These are phyloP conservation scores for Balaeniceps rex DNA, from an alignment of 2,113 vertebrate genomes.

Conservation along the genomic window DNA sequence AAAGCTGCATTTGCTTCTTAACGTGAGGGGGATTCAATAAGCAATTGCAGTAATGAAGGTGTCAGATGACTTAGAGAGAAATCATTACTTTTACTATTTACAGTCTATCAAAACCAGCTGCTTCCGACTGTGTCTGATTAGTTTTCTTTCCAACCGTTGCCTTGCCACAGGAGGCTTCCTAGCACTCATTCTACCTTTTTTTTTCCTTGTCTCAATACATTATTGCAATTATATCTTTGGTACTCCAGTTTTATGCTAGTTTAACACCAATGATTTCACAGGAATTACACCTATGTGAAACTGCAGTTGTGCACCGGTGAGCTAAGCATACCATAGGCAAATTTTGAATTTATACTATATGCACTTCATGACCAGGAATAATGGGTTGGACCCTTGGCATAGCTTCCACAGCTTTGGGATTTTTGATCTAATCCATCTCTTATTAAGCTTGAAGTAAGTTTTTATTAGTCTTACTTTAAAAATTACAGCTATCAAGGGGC, in stretches of 20 bases:
- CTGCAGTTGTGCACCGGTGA: neutral
- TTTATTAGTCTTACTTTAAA: neutral
- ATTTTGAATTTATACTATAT: neutral
- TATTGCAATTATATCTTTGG: neutral
- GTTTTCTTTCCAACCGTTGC: slow-evolving; percentile 13
- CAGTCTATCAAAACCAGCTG: neutral
- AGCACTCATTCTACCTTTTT: neutral
- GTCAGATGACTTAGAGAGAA: slow-evolving; percentile 24
- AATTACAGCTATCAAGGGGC: neutral
- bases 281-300: neutral
- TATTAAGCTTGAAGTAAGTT: neutral
- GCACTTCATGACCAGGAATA: neutral
- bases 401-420: neutral
- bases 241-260: neutral
- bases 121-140: slow-evolving; percentile 29
- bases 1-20: slow-evolving; percentile 17
- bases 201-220: neutral
- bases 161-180: neutral
- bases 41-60: slow-evolving; percentile 43
- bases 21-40: slow-evolving; percentile 30
- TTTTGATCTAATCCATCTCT: neutral
- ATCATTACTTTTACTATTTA: slow-evolving; percentile 46
- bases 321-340: neutral
- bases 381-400: neutral
- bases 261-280: neutral